phyloP scores from a whole-genome alignment of 1,140 invertebrate species.

The Hyles euphorbiae region DNA sequence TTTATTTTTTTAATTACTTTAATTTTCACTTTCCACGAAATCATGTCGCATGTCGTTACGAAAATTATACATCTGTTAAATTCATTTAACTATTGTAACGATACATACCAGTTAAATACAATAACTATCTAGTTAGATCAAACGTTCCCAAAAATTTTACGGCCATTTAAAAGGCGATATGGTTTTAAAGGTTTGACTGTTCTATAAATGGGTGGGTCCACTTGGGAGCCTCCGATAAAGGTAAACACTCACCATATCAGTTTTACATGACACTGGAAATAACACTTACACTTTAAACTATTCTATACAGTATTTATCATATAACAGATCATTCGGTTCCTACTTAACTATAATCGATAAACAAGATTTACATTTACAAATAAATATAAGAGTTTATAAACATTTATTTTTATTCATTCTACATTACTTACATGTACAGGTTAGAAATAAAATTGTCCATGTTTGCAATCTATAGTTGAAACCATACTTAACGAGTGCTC shows the following conservation, averaged over 20 bases:
- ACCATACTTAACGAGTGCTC: no score
- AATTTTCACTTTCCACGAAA: background rate
- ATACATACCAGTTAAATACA: background rate
- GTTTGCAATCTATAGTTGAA: no score
- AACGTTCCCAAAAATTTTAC: no score
- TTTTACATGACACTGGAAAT: slow-evolving; percentile 1
- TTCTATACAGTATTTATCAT: slow-evolving; percentile 12
- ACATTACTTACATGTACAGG: slow-evolving; percentile 44
- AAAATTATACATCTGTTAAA: slow-evolving; percentile 1
- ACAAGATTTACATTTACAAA: slow-evolving; percentile 52
- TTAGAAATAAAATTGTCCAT: slow-evolving; percentile 44
- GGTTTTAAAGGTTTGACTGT: no score
- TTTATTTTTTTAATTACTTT: slow-evolving; percentile 1
- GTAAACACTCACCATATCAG: no score
- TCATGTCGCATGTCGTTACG: background rate
- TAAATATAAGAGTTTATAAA: slow-evolving; percentile 60
- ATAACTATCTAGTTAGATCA: slow-evolving; percentile 1
- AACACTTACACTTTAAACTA: slow-evolving; percentile 21
- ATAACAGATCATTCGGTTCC: slow-evolving; percentile 52
- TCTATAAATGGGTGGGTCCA: no score
- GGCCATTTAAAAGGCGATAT: no score
- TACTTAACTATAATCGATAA: slow-evolving; percentile 40
- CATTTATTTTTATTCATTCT: slow-evolving; percentile 29
- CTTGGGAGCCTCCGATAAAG: no score
- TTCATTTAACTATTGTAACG: slow-evolving; percentile 9